These are phyloP conservation scores for Formicarius rufipectus DNA, from an alignment of 2,113 vertebrate species.

Conservation along the genomic window DNA sequence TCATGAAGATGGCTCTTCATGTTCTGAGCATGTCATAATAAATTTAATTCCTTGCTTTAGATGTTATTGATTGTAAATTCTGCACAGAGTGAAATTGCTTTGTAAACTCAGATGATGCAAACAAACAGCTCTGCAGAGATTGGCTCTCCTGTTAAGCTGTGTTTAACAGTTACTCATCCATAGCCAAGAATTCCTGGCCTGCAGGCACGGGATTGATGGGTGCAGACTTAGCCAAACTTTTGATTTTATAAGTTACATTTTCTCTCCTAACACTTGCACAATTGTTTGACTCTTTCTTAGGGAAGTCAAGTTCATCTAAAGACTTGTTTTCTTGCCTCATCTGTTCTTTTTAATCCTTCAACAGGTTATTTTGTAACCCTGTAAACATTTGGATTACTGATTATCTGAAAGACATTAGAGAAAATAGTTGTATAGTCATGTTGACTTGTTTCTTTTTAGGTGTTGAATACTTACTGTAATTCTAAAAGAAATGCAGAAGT, in stretches of 20 bases:
- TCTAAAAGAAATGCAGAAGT: neutral
- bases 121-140: neutral
- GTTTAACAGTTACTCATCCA: neutral
- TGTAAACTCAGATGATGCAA: neutral
- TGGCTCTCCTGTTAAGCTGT: neutral
- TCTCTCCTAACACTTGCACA: neutral
- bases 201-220: neutral
- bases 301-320: slow-evolving; percentile 5
- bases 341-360: neutral
- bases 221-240: neutral
- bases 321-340: neutral
- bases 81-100: neutral
- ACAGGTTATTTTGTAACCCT: slow-evolving; percentile 41
- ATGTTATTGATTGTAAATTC: neutral
- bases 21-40: neutral
- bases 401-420: neutral
- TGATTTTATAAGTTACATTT: neutral
- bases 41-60: neutral
- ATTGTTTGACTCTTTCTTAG: neutral
- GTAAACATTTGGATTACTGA: neutral
- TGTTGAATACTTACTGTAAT: neutral
- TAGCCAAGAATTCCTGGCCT: neutral
- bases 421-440: neutral
- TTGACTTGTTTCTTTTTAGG: neutral
- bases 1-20: rapidly evolving